Base-by-base conservation (phyloP, 2,797 vertebrate genomes). In the Cossypha polioptera region DNA sequence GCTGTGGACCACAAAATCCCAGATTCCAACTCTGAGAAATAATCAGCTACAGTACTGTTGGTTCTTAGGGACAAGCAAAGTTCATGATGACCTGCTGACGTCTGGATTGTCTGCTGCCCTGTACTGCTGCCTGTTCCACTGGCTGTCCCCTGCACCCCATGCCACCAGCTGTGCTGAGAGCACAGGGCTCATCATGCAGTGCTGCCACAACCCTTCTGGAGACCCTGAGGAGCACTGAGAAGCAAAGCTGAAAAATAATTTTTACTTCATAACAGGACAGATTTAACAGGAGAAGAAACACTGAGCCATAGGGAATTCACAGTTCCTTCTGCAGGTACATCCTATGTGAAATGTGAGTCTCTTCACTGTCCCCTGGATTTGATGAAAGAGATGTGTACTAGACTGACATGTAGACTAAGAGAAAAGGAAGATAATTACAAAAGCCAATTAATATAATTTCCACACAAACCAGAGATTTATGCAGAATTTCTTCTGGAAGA, bases 161-260 rank as follows among this genome's bases (percentile, higher is more conserved):
- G 57, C 29, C 17, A 26, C 45, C 36, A 55, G 8, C 9, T 8
- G 5, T 6, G 33, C 50, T 53, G 53, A 72, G 40, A 81, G 9
- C 29, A 10, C 13, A 9, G 36, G 57, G 9, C 9, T 90, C 14
- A 4, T 36, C 2, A 0, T 10, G 16, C 20, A 63, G 24, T 15
- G 24, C 16, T 26, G 17, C 47, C 47, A 16, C n/a, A 84, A 16
- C 40, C 10, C 19, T 63, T 48, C 45, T 40, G 25, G 54, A 81
- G 29, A 83, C 2, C 25, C 22, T 63, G 29, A 75, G 0, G 2
- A 78, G 6, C 35, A 71, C 0, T 0, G 9, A 74, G 43, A 80
- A 75, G 18, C 38, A 80, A 88, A 81, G n/a, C 29, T 42, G 36
- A 65, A 57, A 35, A 55, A 11, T 35, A 74, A 35, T 68, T 83